Percentiles rank a stretch among this genome's conserved stretches.
Evolutionary conservation across 2,797 vertebrate genomes (phyloP).

Genomic region (Euphonia xanthogaster): DNA sequence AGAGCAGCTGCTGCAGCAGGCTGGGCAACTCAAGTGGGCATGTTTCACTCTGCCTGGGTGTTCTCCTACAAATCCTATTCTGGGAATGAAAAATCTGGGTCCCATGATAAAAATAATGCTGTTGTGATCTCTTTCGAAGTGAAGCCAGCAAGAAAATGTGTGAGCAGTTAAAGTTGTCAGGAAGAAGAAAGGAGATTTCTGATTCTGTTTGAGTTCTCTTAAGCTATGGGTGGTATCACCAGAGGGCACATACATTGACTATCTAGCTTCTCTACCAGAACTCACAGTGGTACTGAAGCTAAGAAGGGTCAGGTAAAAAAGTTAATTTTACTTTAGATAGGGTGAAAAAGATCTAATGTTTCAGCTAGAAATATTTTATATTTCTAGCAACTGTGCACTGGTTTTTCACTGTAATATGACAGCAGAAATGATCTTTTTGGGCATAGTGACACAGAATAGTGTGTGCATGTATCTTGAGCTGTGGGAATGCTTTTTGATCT

Average conservation of each 20-base stretch:
- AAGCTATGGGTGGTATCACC: not conserved
- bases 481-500: not conserved
- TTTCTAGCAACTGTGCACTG: not conserved
- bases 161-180: not conserved
- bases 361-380: not conserved
- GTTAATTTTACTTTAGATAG: not conserved
- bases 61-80: not conserved
- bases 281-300: not conserved
- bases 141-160: not conserved
- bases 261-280: not conserved
- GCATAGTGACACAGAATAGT: not conserved
- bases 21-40: fast-evolving
- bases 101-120: fast-evolving
- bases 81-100: not conserved
- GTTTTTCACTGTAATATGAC: not conserved
- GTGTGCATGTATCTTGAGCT: not conserved
- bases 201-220: not conserved
- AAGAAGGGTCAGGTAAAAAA: not conserved
- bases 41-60: not conserved
- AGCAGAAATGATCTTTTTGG: not conserved
- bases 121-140: not conserved
- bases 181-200: not conserved
- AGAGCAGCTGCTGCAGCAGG: not conserved
- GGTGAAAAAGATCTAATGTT: not conserved
- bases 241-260: not conserved